Base-by-base conservation (phyloP, 1,140 invertebrate species). In the Episyrphus balteatus region DNA sequence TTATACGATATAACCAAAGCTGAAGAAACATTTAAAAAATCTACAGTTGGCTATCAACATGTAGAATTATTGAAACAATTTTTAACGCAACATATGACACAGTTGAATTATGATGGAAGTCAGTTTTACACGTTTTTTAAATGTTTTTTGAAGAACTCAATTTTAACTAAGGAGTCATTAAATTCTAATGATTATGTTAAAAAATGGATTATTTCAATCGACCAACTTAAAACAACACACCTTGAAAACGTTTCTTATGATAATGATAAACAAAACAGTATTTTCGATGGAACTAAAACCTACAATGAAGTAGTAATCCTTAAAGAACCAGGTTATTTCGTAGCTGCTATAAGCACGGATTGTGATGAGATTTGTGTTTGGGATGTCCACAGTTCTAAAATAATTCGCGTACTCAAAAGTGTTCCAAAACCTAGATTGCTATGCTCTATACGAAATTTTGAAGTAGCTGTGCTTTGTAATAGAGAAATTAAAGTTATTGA, bases 401-500 rank as follows among this genome's bases (percentile, higher is more conserved):
- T 73, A 47, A 78, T 89, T 1, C 69, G 86, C 26, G 82, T 77
- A 36, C 61, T 91, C 26, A 75, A 75, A 41, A 82, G 81, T 10
- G 75, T 86, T 3, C 75, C 78, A 1, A 79, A 84, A 58, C 82
- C 83, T 0, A 79, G 80, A 26, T 79, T 78, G 53, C 59, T 85
- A 54, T 77, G 82, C 52, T 77, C 81, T 19, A 81, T 85, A 41
- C 80, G 89, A 60, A 75, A 81, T 55, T 76, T 76, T 55, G 76
- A 78, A 47, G 86, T 83, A 49, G 79, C 90, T 49, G 84, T 90
- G 34, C 70, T 92, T 14, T 90, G 87, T 64, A 76, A 83, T 42
- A 69, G 88, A 18, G 86, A 92, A 65, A 75, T 92, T 6, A 74
- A 78, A 49, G 78, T 89, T 13, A 88, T 86, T 55, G 80, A 92